Base-by-base conservation (phyloP, 2,888 invertebrate species). In the Hofmannophila pseudospretella region DNA sequence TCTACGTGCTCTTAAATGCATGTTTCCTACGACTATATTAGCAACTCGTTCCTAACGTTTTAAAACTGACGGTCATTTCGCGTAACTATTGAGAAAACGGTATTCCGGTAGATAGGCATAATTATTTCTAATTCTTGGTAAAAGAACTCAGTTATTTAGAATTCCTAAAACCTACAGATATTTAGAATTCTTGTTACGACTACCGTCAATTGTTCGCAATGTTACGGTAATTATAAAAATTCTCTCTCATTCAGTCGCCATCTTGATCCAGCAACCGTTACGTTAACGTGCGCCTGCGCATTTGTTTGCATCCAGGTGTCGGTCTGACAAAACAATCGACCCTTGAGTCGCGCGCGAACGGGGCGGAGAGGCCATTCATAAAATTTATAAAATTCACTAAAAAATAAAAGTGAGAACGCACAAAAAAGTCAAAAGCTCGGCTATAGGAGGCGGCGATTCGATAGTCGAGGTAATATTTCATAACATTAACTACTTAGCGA, bases 261-360 rank as follows among this genome's bases (percentile, higher is more conserved):
- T 77, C 58, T 74, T 77, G 73, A 54, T 61, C 67, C 52, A 51
- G 67, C 66, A 57, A 65, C 73, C 63, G 73, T 74, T 72, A 56
- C 16, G 32, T 59, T 74, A 71, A 56, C 16, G 32, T 59, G 67
- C 66, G 69, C 65, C 62, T 65, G 58, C 76, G 70, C 75, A 68
- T 70, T 76, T 81, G 77, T 82, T 74, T 70, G 73, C 63, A 59
- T 78, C 85, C 85, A 85, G 84, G 86, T 86, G 86, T 84, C 75
- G 65, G 62, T 56, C 77, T 84, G 82, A 85, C 86, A 85, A 85
- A 86, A 86, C 86, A 86, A 85, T 85, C 78, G 75, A 61, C 71
- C 66, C 73, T 79, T 64, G 67, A 63, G 43, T 51, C 23, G 36
- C 63, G 64, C 66, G 70, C 67, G 66, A 79, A 78, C 67, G 66